Conservation (phyloP, 2,888 invertebrate genomes). For the Deilephila elpenor region DNA sequence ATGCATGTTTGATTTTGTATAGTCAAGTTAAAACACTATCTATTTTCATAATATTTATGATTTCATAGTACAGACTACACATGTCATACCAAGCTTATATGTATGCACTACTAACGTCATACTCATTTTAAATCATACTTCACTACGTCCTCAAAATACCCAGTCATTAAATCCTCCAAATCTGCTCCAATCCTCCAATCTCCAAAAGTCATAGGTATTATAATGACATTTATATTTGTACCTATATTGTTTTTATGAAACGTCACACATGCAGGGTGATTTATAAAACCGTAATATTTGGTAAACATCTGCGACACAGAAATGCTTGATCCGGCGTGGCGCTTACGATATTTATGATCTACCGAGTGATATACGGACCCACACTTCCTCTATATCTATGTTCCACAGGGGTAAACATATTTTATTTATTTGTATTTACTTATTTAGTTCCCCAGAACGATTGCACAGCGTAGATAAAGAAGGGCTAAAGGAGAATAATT, state of each 20-base stretch:
- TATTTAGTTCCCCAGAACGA: neutral
- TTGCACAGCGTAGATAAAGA: too few species aligned
- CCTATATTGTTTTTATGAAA: neutral
- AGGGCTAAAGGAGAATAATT: too few species aligned
- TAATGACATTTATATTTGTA: neutral
- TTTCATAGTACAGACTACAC: too few species aligned
- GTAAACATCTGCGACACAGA: slow-evolving; percentile 46
- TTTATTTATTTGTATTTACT: slow-evolving; percentile 3
- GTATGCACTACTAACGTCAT: too few species aligned
- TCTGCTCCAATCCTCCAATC: too few species aligned
- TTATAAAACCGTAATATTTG: slow-evolving; percentile 30
- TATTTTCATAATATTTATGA: too few species aligned
- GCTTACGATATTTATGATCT: slow-evolving; percentile 67
- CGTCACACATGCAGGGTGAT: slow-evolving; percentile 13
- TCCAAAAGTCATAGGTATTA: neutral
- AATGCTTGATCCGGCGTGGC: slow-evolving; percentile 51
- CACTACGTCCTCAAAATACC: too few species aligned
- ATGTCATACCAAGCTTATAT: too few species aligned
- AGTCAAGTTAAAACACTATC: too few species aligned
- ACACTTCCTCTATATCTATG: slow-evolving; percentile 62
- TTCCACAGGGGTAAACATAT: slow-evolving; percentile 29
- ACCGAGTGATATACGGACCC: slow-evolving; percentile 73
- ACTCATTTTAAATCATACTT: too few species aligned
- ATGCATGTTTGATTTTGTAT: too few species aligned
- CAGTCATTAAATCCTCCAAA: neutral